Conservation (phyloP, 2,113 vertebrate species). For the Crotophaga sulcirostris region DNA sequence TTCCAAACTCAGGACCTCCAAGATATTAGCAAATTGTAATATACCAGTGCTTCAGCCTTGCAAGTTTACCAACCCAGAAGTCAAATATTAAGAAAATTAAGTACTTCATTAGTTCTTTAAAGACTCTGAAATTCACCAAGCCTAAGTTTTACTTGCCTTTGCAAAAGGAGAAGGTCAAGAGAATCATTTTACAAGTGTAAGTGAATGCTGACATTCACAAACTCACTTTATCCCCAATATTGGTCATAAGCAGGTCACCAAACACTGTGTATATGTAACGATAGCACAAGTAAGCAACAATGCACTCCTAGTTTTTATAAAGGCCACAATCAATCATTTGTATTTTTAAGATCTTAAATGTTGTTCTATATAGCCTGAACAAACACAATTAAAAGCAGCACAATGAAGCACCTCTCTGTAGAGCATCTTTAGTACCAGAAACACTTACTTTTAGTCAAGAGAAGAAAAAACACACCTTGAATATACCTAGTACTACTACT, state of each 20-base stretch:
- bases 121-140: not conserved
- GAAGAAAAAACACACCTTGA: not conserved
- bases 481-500: not conserved
- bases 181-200: not conserved
- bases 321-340: not conserved
- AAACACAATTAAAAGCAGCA: not conserved
- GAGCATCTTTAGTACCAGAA: not conserved
- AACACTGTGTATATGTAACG: not conserved
- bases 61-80: not conserved
- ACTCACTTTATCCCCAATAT: not conserved
- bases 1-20: not conserved
- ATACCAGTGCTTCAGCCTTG: not conserved
- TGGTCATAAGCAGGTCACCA: not conserved
- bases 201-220: not conserved
- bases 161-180: not conserved
- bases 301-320: not conserved
- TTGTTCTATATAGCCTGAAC: not conserved
- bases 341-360: not conserved
- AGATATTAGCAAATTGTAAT: not conserved
- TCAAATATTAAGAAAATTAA: not conserved
- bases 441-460: not conserved
- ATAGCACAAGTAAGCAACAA: not conserved
- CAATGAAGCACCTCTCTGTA: not conserved
- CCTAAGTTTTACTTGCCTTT: not conserved
- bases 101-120: not conserved